Percentiles rank a stretch among this genome's conserved stretches.
phyloP scores from a whole-genome alignment of 2,113 vertebrate genomes.

The Echinops telfairi region DNA sequence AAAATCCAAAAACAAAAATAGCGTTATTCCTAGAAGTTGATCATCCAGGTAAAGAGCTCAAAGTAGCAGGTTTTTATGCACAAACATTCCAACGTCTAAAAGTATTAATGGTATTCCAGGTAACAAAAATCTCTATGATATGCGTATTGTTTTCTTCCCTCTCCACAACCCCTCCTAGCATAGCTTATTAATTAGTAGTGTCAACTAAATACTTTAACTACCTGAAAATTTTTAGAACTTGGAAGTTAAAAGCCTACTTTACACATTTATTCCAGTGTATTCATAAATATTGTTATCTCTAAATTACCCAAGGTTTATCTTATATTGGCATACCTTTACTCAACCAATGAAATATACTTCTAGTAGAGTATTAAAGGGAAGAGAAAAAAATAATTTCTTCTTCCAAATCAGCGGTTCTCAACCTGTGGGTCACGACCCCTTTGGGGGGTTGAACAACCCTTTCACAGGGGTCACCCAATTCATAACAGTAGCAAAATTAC shows the following conservation, averaged over 20 bases:
- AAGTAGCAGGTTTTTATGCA: conserved; percentile 7
- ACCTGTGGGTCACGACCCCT: too few species aligned
- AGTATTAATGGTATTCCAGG: neutral
- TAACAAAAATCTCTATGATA: conserved; percentile 36
- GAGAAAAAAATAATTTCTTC: neutral
- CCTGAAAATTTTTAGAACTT: neutral
- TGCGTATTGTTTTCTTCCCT: neutral
- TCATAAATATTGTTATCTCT: conserved; percentile 10
- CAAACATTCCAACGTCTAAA: conserved; percentile 12
- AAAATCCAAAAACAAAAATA: conserved; percentile 59
- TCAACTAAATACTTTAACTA: conserved; percentile 12
- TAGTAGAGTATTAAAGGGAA: neutral
- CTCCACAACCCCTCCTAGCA: neutral
- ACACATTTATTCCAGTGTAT: conserved; percentile 44
- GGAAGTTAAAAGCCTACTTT: conserved; percentile 5
- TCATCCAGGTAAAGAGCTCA: conserved; percentile 44
- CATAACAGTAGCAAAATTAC: too few species aligned
- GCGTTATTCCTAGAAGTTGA: conserved; percentile 18
- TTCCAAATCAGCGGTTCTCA: neutral
- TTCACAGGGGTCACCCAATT: too few species aligned
- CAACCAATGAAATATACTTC: conserved; percentile 20
- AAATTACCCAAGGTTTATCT: conserved; percentile 38
- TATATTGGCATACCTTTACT: conserved; percentile 42
- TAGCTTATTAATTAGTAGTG: conserved; percentile 42
- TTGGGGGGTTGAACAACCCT: too few species aligned